Conservation (phyloP, 2,797 vertebrate genomes). For the Pangasius larnaudii region DNA sequence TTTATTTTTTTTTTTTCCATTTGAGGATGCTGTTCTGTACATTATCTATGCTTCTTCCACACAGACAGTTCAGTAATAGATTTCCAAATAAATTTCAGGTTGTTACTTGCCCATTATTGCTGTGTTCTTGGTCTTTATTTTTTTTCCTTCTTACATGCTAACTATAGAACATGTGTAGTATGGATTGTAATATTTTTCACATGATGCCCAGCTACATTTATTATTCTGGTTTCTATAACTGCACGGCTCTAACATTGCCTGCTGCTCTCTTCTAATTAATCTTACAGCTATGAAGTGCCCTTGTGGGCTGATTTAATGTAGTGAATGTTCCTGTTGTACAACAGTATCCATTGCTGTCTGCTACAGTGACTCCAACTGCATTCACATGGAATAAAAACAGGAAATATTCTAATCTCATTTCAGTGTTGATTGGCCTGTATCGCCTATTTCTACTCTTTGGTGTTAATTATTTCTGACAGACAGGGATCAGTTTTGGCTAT, state of each 20-base stretch:
- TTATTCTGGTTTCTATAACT: not conserved
- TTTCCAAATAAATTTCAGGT: slow-evolving; percentile 29
- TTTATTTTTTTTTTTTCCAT: slow-evolving; percentile 20
- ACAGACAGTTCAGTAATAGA: not conserved
- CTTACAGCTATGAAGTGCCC: not conserved
- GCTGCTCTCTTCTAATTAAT: not conserved
- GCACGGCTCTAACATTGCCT: too few relatives aligned
- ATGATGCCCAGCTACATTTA: not conserved
- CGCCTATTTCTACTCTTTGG: not conserved
- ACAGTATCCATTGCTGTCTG: not conserved
- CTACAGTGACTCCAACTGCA: not conserved
- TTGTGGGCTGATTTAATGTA: not conserved
- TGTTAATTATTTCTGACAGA: not conserved
- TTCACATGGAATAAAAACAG: not conserved
- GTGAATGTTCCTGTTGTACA: not conserved
- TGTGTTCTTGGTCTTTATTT: not conserved
- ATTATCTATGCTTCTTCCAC: not conserved
- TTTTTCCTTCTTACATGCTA: not conserved
- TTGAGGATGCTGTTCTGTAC: slow-evolving; percentile 25
- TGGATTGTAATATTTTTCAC: not conserved
- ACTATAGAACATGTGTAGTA: not conserved
- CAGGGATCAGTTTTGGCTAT: not conserved
- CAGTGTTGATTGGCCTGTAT: not conserved
- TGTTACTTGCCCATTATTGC: not conserved
- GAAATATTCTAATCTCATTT: not conserved